These are phyloP conservation scores for Xenentodon cancila DNA, from an alignment of 2,797 vertebrate species.

Conservation along the genomic window DNA sequence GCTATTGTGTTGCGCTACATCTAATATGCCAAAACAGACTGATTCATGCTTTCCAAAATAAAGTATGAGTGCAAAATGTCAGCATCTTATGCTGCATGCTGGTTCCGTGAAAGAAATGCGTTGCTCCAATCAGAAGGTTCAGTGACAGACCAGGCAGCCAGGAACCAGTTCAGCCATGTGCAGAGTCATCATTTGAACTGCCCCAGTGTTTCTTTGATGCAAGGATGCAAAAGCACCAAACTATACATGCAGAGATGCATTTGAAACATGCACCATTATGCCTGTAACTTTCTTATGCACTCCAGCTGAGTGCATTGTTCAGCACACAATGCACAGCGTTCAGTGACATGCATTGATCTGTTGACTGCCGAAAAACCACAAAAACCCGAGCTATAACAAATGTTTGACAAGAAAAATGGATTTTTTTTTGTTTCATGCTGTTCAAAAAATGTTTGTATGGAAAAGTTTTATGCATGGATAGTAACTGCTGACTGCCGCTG, in stretches of 20 bases:
- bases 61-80: neutral
- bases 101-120: constrained; percentile 3
- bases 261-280: constrained; percentile 17
- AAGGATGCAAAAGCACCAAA: constrained; percentile 1
- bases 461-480: constrained; percentile 7
- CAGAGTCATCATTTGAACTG: neutral
- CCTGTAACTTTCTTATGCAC: constrained; percentile 22
- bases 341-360: constrained; percentile 21
- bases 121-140: neutral
- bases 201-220: constrained; percentile 3
- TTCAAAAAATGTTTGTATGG: neutral
- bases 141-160: constrained; percentile 8
- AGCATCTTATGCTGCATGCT: constrained; percentile 25
- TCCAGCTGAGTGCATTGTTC: constrained; percentile 18
- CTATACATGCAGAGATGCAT: neutral
- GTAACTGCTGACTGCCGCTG: constrained; percentile 40
- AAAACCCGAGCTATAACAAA: constrained; percentile 1
- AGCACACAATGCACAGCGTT: neutral
- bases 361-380: neutral
- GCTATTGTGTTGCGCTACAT: too few relatives aligned
- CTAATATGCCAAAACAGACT: too few relatives aligned
- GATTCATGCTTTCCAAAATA: neutral
- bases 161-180: neutral
- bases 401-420: constrained; percentile 1
- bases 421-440: neutral